phyloP scores from a whole-genome alignment of 1,140 invertebrate genomes.

The Stegodyphus mimosarum region DNA sequence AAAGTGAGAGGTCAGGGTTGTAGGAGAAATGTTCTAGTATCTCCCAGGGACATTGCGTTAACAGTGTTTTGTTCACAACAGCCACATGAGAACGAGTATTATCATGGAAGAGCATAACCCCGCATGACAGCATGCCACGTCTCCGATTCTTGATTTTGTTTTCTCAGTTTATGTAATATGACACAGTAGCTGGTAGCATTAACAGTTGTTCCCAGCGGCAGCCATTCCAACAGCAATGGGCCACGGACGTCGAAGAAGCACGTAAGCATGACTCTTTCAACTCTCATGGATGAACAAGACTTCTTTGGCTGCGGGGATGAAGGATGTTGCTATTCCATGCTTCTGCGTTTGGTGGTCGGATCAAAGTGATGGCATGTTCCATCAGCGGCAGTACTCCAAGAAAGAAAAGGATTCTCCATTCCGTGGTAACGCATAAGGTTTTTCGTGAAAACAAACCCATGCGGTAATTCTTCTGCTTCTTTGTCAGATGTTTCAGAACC shows the following conservation, averaged over 20 bases:
- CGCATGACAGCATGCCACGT: not conserved
- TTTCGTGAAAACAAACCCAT: not conserved
- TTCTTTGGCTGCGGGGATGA: too few species aligned
- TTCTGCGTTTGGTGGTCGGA: not conserved
- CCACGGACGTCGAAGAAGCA: not conserved
- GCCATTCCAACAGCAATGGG: not conserved
- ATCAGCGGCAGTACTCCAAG: not conserved
- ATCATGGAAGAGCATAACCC: too few species aligned
- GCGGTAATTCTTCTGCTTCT: not conserved
- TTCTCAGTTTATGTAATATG: not conserved
- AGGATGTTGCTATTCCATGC: too few species aligned
- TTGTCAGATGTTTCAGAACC: not conserved
- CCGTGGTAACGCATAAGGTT: not conserved
- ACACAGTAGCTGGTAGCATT: not conserved
- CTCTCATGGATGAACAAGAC: not conserved
- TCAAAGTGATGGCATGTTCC: not conserved
- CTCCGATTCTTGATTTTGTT: not conserved
- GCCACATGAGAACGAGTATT: too few species aligned
- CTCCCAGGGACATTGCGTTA: not conserved
- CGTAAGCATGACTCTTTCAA: not conserved
- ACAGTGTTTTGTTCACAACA: too few species aligned
- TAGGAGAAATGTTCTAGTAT: not conserved
- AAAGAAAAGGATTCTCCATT: constrained; percentile 4
- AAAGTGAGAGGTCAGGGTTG: too few species aligned
- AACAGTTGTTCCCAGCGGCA: not conserved